Evolutionary conservation across 2,888 invertebrate genomes (phyloP), one percentile per base, ranked within the genome.

Genomic region (Matsumyia berberina): DNA sequence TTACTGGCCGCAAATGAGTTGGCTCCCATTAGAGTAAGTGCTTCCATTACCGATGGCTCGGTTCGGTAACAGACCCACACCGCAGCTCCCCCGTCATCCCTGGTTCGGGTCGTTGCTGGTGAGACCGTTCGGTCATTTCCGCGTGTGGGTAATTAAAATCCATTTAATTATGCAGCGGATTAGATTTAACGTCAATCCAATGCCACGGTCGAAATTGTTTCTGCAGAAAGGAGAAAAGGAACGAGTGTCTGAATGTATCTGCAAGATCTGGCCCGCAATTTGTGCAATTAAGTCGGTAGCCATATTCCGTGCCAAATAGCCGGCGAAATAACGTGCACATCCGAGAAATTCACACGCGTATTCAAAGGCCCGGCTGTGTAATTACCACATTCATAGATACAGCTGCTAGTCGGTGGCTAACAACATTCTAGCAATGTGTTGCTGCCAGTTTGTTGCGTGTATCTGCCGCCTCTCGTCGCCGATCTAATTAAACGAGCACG

Each of bases 271-370:
- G 31, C 12, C 17, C 31, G 62, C 67, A 73, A 83, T 83, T 78
- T 73, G 55, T 62, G 82, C 72, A 83, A 83, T 83, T 83, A 77
- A 78, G 82, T 83, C 83, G 83, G 78, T 78, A 83, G 66, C 17
- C 31, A 33, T 37, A 64, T 33, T 51, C 39, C 24, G 12, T 24
- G 57, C 33, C 49, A 24, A 55, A 60, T 76, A 57, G 46, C 15
- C 29, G 42, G 5, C 12, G 37, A 44, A 62, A 37, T 55, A 42
- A 9, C 53, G 15, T 49, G 55, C 37, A 39, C 37, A n/a, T n/a
- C 8, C n/a, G 31, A 67, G 72, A 82, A 82, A 72, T 77, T 82
- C 82, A 70, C 77, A 82, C 77, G 82, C 80, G 67, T 60, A 67
- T 37, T 42, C 57, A 67, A 58, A 64, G 51, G 31, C 42, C 29